phyloP scores from a whole-genome alignment of 2,888 invertebrate species.

The Luperina nickerlii region DNA sequence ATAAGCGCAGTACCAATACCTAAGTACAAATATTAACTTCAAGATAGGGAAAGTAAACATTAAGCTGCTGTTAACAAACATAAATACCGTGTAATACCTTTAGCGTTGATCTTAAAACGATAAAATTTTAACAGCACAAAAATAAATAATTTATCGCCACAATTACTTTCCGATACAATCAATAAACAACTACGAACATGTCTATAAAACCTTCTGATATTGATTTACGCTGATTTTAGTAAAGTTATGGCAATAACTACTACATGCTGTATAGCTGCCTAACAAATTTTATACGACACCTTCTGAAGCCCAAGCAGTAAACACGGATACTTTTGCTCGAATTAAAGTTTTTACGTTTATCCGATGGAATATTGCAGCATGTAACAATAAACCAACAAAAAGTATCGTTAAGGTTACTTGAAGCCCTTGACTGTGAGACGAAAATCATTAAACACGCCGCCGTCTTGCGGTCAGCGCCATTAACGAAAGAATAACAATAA shows the following conservation, averaged over 20 bases:
- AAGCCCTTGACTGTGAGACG: conserved; percentile 4
- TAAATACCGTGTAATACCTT: conserved; percentile 38
- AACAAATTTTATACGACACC: conserved; percentile 10
- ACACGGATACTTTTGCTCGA: neutral
- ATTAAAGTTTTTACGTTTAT: neutral
- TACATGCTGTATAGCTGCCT: conserved; percentile 2
- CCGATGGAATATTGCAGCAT: neutral
- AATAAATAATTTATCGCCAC: conserved; percentile 59
- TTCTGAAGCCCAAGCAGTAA: neutral
- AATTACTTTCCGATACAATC: conserved; percentile 50
- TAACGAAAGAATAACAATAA: conserved; percentile 14
- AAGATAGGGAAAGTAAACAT: conserved; percentile 38
- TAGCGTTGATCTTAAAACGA: conserved; percentile 45
- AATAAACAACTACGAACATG: conserved; percentile 54
- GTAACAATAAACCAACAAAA: conserved; percentile 20
- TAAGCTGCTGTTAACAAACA: conserved; percentile 29
- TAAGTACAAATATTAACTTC: conserved; percentile 28
- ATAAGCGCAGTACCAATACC: conserved; percentile 13
- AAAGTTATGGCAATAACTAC: conserved; percentile 61
- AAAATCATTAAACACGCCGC: conserved; percentile 18
- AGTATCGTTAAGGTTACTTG: conserved; percentile 16
- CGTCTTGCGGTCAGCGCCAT: neutral
- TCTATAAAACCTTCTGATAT: conserved; percentile 56
- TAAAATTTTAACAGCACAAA: conserved; percentile 49
- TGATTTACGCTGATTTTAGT: conserved; percentile 61